Conservation (phyloP, 2,113 vertebrate genomes). For the Aspiorhynchus laticeps region DNA sequence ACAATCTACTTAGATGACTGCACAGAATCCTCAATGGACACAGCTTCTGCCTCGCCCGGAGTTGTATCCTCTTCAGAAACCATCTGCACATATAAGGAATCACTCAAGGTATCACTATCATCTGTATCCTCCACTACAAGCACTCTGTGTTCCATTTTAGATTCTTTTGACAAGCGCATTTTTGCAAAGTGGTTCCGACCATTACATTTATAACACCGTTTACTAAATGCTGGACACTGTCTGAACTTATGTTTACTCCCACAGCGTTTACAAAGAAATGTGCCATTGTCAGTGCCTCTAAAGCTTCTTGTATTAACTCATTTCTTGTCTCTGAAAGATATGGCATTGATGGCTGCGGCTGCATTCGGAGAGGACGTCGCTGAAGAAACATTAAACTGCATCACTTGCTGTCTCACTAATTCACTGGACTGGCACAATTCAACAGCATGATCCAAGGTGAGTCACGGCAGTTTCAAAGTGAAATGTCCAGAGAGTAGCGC, state of each 20-base stretch:
- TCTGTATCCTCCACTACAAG: neutral
- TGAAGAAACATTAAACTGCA: neutral
- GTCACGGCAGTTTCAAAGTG: no score
- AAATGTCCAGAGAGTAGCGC: no score
- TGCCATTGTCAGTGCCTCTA: neutral
- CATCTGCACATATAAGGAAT: neutral
- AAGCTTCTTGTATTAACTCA: neutral
- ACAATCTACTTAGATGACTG: neutral
- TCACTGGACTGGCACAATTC: neutral
- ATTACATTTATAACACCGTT: neutral
- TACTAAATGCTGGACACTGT: neutral
- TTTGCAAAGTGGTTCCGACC: neutral
- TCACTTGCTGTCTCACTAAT: neutral
- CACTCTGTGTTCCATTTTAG: neutral
- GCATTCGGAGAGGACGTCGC: neutral
- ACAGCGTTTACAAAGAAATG: neutral
- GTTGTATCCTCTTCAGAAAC: neutral
- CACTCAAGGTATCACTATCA: neutral
- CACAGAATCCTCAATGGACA: neutral
- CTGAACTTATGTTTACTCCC: neutral
- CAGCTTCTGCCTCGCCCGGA: neutral
- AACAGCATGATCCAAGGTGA: neutral
- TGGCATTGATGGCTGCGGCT: neutral
- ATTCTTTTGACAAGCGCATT: neutral
- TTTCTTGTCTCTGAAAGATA: neutral